Evolutionary conservation across 1,140 invertebrate genomes (phyloP).

Genomic region (Acromyrmex echinatior): DNA sequence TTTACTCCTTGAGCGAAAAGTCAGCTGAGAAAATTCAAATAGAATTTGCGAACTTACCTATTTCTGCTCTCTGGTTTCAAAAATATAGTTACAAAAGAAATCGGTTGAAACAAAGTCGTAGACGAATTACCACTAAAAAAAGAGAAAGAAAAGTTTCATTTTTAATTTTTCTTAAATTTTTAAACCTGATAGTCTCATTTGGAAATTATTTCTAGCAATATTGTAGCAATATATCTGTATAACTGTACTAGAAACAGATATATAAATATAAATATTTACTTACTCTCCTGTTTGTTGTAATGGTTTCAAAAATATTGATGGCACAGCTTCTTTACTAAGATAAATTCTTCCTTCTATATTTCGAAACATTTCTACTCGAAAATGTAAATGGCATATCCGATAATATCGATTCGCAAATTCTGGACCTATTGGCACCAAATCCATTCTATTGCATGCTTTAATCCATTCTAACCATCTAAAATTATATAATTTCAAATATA

Average conservation of each 20-base stretch:
- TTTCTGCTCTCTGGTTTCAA: constrained; percentile 35
- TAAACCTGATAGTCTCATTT: background rate
- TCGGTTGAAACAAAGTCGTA: constrained; percentile 20
- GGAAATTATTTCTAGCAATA: background rate
- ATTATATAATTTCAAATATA: constrained; percentile 2
- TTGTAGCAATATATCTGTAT: background rate
- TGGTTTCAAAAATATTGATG: constrained; percentile 53
- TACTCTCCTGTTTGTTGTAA: constrained; percentile 7
- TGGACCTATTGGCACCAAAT: constrained; percentile 12
- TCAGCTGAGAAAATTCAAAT: background rate
- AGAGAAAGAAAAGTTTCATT: background rate
- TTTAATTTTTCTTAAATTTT: constrained; percentile 19
- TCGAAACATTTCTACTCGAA: constrained; percentile 49
- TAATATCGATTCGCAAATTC: constrained; percentile 39
- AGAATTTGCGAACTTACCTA: constrained; percentile 9
- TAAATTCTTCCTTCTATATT: constrained; percentile 55
- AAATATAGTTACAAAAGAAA: constrained; percentile 57
- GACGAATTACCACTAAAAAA: constrained; percentile 21
- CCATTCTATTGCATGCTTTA: constrained; percentile 57
- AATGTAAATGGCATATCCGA: constrained; percentile 49
- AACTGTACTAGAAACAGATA: background rate
- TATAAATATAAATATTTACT: constrained; percentile 30
- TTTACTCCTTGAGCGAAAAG: background rate
- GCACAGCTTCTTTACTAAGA: constrained; percentile 44
- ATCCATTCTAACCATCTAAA: constrained; percentile 54